phyloP scores from a whole-genome alignment of 2,113 vertebrate genomes.

The Heterocephalus glaber region DNA sequence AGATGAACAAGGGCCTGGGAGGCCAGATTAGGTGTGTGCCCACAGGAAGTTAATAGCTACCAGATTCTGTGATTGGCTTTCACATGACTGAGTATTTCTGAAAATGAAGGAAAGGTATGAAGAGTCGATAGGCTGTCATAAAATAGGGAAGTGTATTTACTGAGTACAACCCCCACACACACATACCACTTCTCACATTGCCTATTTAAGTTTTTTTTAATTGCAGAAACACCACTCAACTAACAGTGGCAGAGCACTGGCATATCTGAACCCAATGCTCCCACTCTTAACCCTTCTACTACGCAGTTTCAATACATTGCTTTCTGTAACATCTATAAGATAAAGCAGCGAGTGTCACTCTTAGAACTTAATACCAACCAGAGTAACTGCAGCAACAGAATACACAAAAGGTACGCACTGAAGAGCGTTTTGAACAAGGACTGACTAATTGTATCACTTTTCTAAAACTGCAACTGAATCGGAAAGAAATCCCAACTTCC shows the following conservation, averaged over 20 bases:
- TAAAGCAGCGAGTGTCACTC: background rate
- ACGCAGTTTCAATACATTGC: background rate
- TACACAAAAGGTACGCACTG: background rate
- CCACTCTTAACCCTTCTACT: background rate
- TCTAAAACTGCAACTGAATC: background rate
- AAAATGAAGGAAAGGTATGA: background rate
- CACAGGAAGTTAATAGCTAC: background rate
- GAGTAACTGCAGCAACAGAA: background rate
- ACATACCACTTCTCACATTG: background rate
- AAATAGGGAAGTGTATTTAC: slow-evolving; percentile 1
- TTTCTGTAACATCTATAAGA: background rate
- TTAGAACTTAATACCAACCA: background rate
- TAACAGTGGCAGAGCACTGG: background rate
- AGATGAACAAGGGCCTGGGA: background rate
- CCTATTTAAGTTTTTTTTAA: background rate
- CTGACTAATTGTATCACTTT: background rate
- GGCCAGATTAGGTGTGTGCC: background rate
- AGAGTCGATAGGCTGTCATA: background rate
- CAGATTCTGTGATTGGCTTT: background rate
- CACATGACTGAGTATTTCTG: background rate
- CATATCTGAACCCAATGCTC: background rate
- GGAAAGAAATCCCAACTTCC: background rate
- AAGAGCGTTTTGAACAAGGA: background rate
- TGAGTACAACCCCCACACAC: background rate
- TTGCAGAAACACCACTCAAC: background rate